phyloP scores from a whole-genome alignment of 2,888 invertebrate species.

The Tenthredo livida region DNA sequence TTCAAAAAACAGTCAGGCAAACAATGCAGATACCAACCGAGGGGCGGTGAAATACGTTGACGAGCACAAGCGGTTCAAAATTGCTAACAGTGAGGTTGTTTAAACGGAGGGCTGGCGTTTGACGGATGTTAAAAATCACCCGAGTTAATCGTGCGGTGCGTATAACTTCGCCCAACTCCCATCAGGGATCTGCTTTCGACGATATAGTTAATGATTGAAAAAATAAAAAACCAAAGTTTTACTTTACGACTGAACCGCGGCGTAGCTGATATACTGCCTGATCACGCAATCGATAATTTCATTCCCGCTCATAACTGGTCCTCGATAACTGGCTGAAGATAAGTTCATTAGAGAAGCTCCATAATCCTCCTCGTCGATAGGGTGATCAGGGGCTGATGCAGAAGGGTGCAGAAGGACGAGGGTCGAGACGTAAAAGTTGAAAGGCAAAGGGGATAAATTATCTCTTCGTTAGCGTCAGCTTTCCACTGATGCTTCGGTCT shows the following conservation, averaged over 20 bases:
- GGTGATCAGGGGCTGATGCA: neutral
- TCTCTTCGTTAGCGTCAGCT: constrained; percentile 32
- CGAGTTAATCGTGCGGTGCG: constrained; percentile 28
- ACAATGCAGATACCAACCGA: neutral
- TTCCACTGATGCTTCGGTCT: neutral
- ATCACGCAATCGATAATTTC: constrained; percentile 13
- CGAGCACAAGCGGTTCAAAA: neutral
- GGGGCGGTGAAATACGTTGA: neutral
- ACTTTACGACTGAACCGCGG: neutral
- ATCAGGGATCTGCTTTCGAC: constrained; percentile 15
- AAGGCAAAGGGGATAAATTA: constrained; percentile 33
- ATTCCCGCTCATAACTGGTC: neutral
- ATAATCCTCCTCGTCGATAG: neutral
- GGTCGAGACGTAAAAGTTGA: neutral
- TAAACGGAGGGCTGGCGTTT: constrained; percentile 12
- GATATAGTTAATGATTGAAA: constrained; percentile 31
- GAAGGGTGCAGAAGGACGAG: neutral
- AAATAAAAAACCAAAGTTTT: neutral
- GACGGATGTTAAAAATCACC: constrained; percentile 11
- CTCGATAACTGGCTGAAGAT: neutral
- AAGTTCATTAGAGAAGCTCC: constrained; percentile 20
- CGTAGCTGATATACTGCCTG: neutral
- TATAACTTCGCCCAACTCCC: neutral
- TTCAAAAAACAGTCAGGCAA: constrained; percentile 25
- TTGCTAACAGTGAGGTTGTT: constrained; percentile 25